phyloP scores from a whole-genome alignment of 2,888 invertebrate species.

The Epicampocera succincta region DNA sequence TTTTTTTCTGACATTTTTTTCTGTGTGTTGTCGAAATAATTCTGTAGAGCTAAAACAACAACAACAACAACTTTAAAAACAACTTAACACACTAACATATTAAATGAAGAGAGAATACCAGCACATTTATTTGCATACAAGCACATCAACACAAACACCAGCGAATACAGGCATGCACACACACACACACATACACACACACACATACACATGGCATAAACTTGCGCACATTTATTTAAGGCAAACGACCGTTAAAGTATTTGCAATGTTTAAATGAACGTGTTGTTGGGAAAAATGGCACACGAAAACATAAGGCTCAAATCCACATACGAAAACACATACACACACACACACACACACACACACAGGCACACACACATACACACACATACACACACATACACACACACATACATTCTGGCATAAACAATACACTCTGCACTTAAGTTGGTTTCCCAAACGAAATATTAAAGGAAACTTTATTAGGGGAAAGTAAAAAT shows the following conservation, averaged over 20 bases:
- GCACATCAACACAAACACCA: no score
- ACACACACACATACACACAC: neutral
- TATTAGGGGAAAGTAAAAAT: slow-evolving; percentile 3
- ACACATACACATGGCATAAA: neutral
- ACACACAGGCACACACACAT: neutral
- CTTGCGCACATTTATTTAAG: slow-evolving; percentile 45
- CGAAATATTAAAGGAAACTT: slow-evolving; percentile 3
- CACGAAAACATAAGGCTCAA: slow-evolving; percentile 14
- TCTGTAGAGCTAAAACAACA: slow-evolving; percentile 32
- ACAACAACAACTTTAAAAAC: slow-evolving; percentile 26
- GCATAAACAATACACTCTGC: no score
- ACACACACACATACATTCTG: neutral
- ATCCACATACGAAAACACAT: neutral
- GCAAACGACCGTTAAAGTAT: slow-evolving; percentile 60
- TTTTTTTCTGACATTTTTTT: neutral
- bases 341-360: neutral
- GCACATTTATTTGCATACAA: neutral
- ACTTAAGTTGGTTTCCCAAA: neutral
- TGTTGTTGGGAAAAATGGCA: slow-evolving; percentile 36
- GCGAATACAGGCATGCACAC: neutral
- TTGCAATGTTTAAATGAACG: slow-evolving; percentile 45
- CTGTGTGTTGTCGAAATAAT: slow-evolving; percentile 10
- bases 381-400: neutral
- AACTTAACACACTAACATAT: slow-evolving; percentile 58
- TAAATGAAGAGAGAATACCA: slow-evolving; percentile 42